A percentile compares a stretch with the other conserved stretches of the same genome.
phyloP scores from a whole-genome alignment of 2,888 invertebrate species.

The Zele albiditarsus region DNA sequence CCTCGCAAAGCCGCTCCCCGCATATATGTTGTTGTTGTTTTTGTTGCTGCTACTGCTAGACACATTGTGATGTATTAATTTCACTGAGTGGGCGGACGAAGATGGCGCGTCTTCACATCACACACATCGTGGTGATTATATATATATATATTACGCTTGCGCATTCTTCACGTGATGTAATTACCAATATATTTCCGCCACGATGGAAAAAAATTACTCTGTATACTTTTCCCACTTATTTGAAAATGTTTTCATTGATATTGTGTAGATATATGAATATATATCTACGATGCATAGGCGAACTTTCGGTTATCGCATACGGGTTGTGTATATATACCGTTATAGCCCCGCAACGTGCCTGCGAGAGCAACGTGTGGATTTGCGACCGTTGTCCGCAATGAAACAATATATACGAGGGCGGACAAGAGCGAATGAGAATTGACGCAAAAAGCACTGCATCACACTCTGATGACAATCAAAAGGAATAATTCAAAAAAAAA shows the following conservation, averaged over 20 bases:
- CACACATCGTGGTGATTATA: not conserved
- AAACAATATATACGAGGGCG: not conserved
- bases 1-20: conserved; percentile 24
- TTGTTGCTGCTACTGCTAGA: conserved; percentile 6
- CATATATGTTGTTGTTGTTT: not conserved
- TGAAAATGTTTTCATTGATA: not conserved
- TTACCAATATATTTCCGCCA: not conserved
- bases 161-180: not conserved
- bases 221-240: not conserved
- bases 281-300: not conserved
- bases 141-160: not conserved
- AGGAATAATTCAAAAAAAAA: not conserved
- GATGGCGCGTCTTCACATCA: conserved; percentile 31
- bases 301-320: not conserved
- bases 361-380: conserved; percentile 55
- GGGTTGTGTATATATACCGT: conserved; percentile 29
- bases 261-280: not conserved
- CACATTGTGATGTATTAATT: conserved; percentile 50
- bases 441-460: not conserved
- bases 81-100: conserved; percentile 46
- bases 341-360: conserved; percentile 56
- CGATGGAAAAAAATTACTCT: not conserved
- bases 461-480: not conserved
- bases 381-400: conserved; percentile 53
- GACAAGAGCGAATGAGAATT: not conserved